Evolutionary conservation across 2,888 invertebrate species (phyloP), one percentile per base, ranked within the genome.

Genomic region (Eristalinus aeneus): DNA sequence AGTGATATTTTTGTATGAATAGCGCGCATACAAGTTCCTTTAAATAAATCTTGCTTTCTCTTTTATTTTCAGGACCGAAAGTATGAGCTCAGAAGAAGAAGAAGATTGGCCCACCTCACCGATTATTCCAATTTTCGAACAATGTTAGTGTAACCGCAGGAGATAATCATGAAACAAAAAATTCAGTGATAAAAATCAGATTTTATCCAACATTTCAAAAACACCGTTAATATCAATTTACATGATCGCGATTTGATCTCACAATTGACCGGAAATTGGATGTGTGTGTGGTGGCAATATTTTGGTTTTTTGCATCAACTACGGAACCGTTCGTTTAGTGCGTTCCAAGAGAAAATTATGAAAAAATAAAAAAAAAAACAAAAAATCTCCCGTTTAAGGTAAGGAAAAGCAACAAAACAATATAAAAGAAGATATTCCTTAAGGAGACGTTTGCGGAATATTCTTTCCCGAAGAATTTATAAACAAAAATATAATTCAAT

Each of bases 51-150:
- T 0, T 58, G 36, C 69, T 56, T 54, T 34, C 32, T 36, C 53
- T 71, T 56, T 80, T 77, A 63, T 85, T 89, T 89, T 58, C 89
- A 95, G 95, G 93, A 94, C 94, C 88, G 94, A 94, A 92, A 95
- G 94, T 90, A 93, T 94, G 85, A 94, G 94, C 90, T 93, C 93
- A 67, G 93, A 93, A 89, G 93, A 93, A 89, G 93, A 93, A 88
- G 94, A 94, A 67, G 95, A 95, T 90, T 95, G 95, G 95, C 95
- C 95, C 80, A 93, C 94, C 88, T 95, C 94, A 90, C 94, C 94
- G 78, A 94, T 95, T 20, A 93, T 95, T 89, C 95, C 95, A 61
- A 94, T 95, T 90, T 92, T 92, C 90, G 93, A 93, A 89, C 91
- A 92, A 90, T 93, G 92, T 92, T 92, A 92, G 90, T 90, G 10